Conservation (phyloP, 2,113 vertebrate genomes). For the Ptychochromis oligacanthus region DNA sequence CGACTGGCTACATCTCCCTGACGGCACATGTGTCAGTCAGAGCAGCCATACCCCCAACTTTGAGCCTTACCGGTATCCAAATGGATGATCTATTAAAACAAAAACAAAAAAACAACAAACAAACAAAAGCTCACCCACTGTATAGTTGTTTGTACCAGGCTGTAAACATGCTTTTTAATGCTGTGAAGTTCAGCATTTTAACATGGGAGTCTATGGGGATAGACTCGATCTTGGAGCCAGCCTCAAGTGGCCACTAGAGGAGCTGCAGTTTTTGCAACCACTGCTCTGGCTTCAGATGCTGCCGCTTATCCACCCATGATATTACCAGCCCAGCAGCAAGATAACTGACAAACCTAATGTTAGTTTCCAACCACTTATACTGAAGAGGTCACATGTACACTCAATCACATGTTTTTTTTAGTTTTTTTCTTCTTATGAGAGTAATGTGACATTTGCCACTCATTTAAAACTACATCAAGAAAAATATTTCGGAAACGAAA, state of each 20-base stretch:
- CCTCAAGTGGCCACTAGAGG: neutral
- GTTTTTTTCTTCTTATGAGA: neutral
- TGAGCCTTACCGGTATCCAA: no score
- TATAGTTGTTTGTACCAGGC: no score
- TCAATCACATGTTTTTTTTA: fast-evolving
- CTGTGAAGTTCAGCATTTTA: fast-evolving
- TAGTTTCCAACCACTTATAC: fast-evolving
- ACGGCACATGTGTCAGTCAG: no score
- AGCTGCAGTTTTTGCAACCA: neutral
- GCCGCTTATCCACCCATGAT: neutral
- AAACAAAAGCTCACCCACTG: no score
- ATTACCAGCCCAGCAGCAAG: no score
- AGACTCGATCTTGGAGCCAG: neutral
- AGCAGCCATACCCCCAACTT: no score
- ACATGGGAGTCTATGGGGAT: neutral
- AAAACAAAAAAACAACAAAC: no score
- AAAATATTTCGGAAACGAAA: neutral
- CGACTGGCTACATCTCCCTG: no score
- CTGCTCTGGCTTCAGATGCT: neutral
- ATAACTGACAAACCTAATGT: neutral
- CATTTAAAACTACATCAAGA: neutral
- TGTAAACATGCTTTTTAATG: neutral
- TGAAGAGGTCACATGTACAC: no score
- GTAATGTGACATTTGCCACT: neutral
- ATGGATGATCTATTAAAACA: no score